These are phyloP conservation scores for Epinephelus fuscoguttatus DNA, from an alignment of 2,113 vertebrate species.

Conservation along the genomic window DNA sequence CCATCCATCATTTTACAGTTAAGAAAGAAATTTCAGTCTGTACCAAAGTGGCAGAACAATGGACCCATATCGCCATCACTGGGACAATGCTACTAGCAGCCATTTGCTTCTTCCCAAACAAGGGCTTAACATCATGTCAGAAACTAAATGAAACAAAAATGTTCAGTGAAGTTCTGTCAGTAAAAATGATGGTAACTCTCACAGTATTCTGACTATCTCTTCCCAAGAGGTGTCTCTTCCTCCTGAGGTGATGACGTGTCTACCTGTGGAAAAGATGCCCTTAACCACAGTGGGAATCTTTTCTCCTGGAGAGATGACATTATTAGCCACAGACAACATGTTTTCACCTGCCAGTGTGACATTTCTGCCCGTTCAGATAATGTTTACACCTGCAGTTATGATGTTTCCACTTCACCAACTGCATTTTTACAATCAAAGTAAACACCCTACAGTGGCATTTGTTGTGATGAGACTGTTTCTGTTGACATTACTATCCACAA, in stretches of 20 bases:
- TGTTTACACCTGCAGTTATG: constrained; percentile 20
- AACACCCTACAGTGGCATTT: not conserved
- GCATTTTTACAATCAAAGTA: constrained; percentile 12
- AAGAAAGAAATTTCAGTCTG: too few relatives aligned
- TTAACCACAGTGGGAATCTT: not conserved
- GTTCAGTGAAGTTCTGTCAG: too few relatives aligned
- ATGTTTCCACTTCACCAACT: not conserved
- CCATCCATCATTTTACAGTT: too few relatives aligned
- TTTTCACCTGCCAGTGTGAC: constrained; percentile 8
- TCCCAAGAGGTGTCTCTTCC: not conserved
- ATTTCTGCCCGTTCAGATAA: constrained; percentile 11
- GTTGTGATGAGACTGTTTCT: not conserved
- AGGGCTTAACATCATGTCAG: too few relatives aligned
- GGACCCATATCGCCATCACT: too few relatives aligned
- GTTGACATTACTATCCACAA: not conserved
- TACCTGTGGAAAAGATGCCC: not conserved
- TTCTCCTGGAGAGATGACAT: constrained; percentile 9
- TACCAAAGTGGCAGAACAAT: too few relatives aligned
- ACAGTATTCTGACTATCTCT: not conserved
- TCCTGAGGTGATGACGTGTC: not conserved
- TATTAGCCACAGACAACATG: constrained; percentile 5
- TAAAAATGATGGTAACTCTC: too few relatives aligned
- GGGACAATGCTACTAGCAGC: too few relatives aligned
- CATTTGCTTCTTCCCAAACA: too few relatives aligned
- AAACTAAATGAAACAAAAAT: too few relatives aligned